These are phyloP conservation scores for Kryptolebias marmoratus DNA, from an alignment of 2,113 vertebrate genomes.

Conservation along the genomic window DNA sequence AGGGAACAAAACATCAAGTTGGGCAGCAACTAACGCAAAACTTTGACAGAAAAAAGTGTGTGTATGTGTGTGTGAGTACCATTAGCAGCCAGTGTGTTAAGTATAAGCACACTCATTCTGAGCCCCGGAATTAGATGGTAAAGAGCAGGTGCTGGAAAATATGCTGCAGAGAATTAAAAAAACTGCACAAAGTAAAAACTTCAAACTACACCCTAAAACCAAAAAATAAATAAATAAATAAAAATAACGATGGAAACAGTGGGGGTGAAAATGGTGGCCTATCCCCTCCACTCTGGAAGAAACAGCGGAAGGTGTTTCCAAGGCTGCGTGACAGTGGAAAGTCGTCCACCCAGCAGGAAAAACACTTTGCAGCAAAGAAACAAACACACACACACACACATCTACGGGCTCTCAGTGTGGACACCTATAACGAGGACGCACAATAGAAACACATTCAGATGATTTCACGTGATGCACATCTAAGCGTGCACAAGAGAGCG, in stretches of 20 bases:
- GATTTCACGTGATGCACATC: too few species aligned
- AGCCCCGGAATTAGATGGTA: constrained; percentile 41
- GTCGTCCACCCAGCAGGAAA: constrained; percentile 24
- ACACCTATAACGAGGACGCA: constrained; percentile 7
- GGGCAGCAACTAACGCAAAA: too few species aligned
- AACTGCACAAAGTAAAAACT: constrained; percentile 22
- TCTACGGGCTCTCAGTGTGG: not conserved
- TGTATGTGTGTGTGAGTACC: constrained; percentile 14
- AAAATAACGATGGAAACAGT: not conserved
- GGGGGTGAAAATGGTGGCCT: constrained; percentile 3
- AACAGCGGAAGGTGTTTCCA: constrained; percentile 59
- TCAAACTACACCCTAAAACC: too few species aligned
- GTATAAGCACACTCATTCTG: constrained; percentile 22
- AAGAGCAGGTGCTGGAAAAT: constrained; percentile 65
- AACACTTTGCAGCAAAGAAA: constrained; percentile 11
- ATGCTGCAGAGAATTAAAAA: not conserved
- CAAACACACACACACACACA: too few species aligned
- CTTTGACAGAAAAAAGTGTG: not conserved
- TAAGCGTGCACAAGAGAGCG: not conserved
- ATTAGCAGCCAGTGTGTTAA: constrained; percentile 32
- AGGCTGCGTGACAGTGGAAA: constrained; percentile 54
- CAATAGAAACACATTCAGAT: too few species aligned
- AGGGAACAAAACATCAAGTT: too few species aligned
- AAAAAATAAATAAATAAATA: constrained; percentile 18
- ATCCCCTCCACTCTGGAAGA: constrained; percentile 27